Evolutionary conservation across 1,140 invertebrate species (phyloP).

Genomic region (Brachionus rotundiformis): DNA sequence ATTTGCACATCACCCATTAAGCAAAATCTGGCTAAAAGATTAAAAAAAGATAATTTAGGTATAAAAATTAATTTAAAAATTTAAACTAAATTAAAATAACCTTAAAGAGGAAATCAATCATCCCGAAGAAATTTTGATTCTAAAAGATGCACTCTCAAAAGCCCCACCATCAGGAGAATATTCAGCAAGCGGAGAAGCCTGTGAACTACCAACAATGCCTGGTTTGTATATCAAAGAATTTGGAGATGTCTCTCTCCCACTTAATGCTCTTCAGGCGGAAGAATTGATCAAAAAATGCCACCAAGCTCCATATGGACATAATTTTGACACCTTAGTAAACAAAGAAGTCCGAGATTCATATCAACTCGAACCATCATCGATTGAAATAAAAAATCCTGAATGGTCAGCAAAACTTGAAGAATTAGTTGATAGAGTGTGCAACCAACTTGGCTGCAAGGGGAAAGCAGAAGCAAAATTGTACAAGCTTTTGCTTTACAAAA

Average conservation of each 20-base stretch:
- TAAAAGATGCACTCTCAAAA: background rate
- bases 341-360: background rate
- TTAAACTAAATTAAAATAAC: too few relatives aligned
- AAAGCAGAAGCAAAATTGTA: background rate
- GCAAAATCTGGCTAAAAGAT: too few relatives aligned
- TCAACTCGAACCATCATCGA: background rate
- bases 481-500: background rate
- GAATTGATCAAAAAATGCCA: background rate
- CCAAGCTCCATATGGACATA: background rate
- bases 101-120: background rate
- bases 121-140: background rate
- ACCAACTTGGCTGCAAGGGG: background rate
- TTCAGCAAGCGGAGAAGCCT: background rate
- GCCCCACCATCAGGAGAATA: background rate
- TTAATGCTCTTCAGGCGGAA: background rate
- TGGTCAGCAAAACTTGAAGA: background rate
- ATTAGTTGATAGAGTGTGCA: background rate
- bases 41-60: background rate
- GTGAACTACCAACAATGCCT: background rate
- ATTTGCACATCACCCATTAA: too few relatives aligned
- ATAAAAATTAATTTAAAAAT: too few relatives aligned
- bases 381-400: constrained; percentile 12
- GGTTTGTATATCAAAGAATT: background rate
- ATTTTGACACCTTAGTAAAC: background rate
- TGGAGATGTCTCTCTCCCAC: background rate